A percentile compares a stretch with the other conserved stretches of the same genome.
Evolutionary conservation across 2,797 vertebrate genomes (phyloP).

Genomic region (Setipinna tenuifilis): DNA sequence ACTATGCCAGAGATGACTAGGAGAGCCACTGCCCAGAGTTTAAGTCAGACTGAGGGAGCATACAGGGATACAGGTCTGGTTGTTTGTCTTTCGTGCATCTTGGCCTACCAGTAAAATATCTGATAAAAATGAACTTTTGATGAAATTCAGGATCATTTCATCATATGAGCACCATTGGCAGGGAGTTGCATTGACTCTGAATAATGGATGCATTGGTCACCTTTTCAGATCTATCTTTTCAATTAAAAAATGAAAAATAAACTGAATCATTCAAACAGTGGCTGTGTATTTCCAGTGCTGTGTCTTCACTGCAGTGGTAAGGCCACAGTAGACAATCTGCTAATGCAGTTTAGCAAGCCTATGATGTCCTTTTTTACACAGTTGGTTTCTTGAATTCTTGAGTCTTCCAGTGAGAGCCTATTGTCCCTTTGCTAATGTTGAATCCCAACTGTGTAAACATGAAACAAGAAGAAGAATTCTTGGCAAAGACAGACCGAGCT

Average conservation of each 20-base stretch:
- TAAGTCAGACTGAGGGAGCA: neutral
- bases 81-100: too few relatives aligned
- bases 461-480: neutral
- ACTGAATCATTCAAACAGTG: too few relatives aligned
- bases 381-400: neutral
- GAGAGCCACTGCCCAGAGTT: neutral
- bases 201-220: too few relatives aligned
- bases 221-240: neutral
- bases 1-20: too few relatives aligned
- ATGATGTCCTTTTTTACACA: neutral
- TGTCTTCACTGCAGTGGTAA: slow-evolving; percentile 27
- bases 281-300: neutral
- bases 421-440: neutral
- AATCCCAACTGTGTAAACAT: slow-evolving; percentile 11
- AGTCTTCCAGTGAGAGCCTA: neutral
- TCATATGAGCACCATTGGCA: neutral
- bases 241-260: too few relatives aligned
- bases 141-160: neutral
- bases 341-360: neutral
- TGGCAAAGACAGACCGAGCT: neutral
- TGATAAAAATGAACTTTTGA: too few relatives aligned
- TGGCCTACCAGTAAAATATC: too few relatives aligned
- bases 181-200: too few relatives aligned
- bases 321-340: neutral
- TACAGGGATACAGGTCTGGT: neutral